Conservation (phyloP, 2,797 vertebrate genomes). For the Myripristis jacobus region DNA sequence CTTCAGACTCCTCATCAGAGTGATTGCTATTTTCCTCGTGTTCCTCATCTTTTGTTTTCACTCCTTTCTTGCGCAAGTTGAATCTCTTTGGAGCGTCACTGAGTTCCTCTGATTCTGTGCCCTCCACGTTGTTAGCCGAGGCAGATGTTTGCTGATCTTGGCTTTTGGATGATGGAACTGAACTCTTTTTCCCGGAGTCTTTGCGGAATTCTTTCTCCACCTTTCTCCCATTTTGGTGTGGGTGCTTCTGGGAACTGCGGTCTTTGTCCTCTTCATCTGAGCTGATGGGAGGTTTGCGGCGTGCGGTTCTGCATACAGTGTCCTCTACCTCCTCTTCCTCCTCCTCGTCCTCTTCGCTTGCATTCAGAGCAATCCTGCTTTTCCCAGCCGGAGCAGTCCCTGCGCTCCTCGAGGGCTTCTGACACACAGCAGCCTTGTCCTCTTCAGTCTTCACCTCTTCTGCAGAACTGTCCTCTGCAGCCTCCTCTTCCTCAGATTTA, state of each 20-base stretch:
- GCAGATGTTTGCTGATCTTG: slow-evolving; percentile 77
- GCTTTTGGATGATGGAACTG: slow-evolving; percentile 70
- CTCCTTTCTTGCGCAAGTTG: slow-evolving; percentile 55
- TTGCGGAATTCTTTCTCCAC: slow-evolving; percentile 60
- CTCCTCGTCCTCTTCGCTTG: slow-evolving; percentile 66
- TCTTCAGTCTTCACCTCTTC: slow-evolving; percentile 50
- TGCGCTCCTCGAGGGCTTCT: slow-evolving; percentile 65
- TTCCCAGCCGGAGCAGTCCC: slow-evolving; percentile 59
- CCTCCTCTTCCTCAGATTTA: slow-evolving; percentile 70
- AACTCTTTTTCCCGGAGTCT: slow-evolving; percentile 69
- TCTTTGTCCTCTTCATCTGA: slow-evolving; percentile 77
- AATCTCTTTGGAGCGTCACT: slow-evolving; percentile 68
- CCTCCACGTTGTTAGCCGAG: slow-evolving; percentile 66
- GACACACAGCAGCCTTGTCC: slow-evolving; percentile 43
- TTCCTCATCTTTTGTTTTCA: slow-evolving; percentile 53
- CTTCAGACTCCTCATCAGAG: slow-evolving; percentile 66
- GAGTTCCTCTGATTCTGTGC: slow-evolving; percentile 71
- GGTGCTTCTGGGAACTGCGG: slow-evolving; percentile 58
- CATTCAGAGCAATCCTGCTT: slow-evolving; percentile 57
- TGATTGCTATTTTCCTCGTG: slow-evolving; percentile 38
- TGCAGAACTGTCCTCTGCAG: slow-evolving; percentile 61
- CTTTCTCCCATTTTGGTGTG: slow-evolving; percentile 82
- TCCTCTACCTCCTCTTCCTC: slow-evolving; percentile 45
- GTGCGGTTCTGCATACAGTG: slow-evolving; percentile 36
- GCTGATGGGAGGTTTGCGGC: slow-evolving; percentile 62